Evolutionary conservation across 2,888 invertebrate genomes (phyloP), one percentile per base, ranked within the genome.

Genomic region (Polylopha cassiicola): DNA sequence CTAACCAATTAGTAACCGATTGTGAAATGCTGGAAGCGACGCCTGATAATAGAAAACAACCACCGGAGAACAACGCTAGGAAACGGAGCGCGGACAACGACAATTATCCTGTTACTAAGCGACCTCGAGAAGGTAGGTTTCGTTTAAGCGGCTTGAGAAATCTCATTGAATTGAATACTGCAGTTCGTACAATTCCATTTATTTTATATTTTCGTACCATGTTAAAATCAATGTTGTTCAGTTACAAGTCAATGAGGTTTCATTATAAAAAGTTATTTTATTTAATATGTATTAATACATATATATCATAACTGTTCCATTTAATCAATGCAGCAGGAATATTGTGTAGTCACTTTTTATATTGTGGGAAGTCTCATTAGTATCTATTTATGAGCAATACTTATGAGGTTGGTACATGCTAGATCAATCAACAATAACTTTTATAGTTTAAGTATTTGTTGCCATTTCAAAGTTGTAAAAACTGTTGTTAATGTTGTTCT

Each of bases 391-490:
- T 22, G 21, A 20, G 26, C 23, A 13, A 8, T 20, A n/a, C 17
- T 16, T 16, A 21, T 18, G n/a, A n/a, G n/a, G n/a, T n/a, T n/a
- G n/a, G n/a, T n/a, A n/a, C n/a, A n/a, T n/a, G n/a, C n/a, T n/a
- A n/a, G n/a, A n/a, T 13, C 13, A 7, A 22, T 11, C n/a, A 22
- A 23, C 18, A 10, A 9, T 21, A 15, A 22, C 29, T 8, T 28
- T 11, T 17, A 6, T n/a, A 17, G 10, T 26, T 16, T 27, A 29
- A 17, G 64, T 71, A n/a, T 76, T 78, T 78, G 73, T 76, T 80
- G 80, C 76, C 61, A 71, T 80, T 80, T 78, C 76, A 67, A 55
- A n/a, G n/a, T n/a, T n/a, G n/a, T n/a, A n/a, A n/a, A n/a, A n/a
- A n/a, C n/a, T n/a, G n/a, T n/a, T n/a, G n/a, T n/a, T n/a, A n/a